Evolutionary conservation across 2,797 vertebrate genomes (phyloP), one percentile per base, ranked within the genome.

Genomic region (Lacerta bilineata): DNA sequence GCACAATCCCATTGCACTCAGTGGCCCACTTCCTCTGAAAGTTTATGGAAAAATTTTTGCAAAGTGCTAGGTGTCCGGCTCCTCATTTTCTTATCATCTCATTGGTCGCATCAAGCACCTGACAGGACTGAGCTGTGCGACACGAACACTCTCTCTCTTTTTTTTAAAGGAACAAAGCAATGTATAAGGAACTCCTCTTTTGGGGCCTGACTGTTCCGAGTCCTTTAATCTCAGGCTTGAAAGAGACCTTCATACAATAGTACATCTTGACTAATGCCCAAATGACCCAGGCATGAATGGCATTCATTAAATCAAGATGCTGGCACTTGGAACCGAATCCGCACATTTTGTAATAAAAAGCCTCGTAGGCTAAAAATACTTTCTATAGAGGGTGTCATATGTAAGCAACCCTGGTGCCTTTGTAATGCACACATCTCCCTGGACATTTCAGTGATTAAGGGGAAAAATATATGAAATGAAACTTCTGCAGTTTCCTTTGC

Each of bases 391-490:
- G 75, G 43, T 89, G 84, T 82, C 83, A 76, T 66, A 82, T 83
- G 69, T 87, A 81, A 78, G 79, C 82, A 94, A 84, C 71, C 91
- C 18, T 74, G 74, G 61, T 80, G 72, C 85, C 85, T 93, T 93
- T 88, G 59, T 93, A 93, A 90, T 55, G n/a, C 25, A 0, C 50
- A 80, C 76, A 0, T 0, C 86, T 92, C 88, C 84, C 88, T 90
- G 92, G 93, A 90, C 92, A 80, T 94, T 94, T 93, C 93, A 91
- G 91, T 50, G 55, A 90, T 92, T 84, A 27, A 91, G 86, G 64
- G 36, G 85, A 74, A 46, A 5, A 66, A 18, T 80, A 80, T 61
- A n/a, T 91, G 88, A 94, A 95, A 94, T 79, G 91, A 90, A 72
- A 78, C 80, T 91, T 93, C 93, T 93, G 86, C 90, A 88, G 84